Evolutionary conservation across 2,113 vertebrate genomes (phyloP).

Genomic region (Oreocharis arfaki): DNA sequence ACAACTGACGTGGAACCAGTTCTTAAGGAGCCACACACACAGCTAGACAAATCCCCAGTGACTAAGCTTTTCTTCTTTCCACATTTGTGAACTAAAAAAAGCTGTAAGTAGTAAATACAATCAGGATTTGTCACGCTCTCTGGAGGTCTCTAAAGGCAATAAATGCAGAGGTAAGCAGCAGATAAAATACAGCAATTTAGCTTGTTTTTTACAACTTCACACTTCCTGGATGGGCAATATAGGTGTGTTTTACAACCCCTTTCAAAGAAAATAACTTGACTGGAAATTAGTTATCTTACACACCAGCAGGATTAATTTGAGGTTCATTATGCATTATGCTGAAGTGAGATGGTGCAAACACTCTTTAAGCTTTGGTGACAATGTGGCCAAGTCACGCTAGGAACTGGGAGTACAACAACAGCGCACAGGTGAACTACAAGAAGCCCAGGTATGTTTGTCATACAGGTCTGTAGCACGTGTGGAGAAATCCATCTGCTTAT

Average conservation of each 20-base stretch:
- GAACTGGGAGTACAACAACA: neutral
- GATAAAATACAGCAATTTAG: slow-evolving; percentile 33
- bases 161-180: slow-evolving; percentile 8
- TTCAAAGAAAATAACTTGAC: neutral
- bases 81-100: neutral
- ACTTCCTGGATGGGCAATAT: slow-evolving; percentile 38
- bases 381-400: neutral
- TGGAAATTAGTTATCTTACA: neutral
- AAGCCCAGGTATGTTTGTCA: neutral
- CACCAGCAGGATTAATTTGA: neutral
- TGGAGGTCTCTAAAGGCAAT: slow-evolving; percentile 20
- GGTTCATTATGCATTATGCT: neutral
- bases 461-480: neutral
- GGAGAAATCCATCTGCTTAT: neutral
- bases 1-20: neutral
- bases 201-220: slow-evolving; percentile 21
- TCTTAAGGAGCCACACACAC: neutral
- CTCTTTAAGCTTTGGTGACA: neutral
- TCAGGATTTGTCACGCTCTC: slow-evolving; percentile 9
- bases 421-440: neutral
- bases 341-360: slow-evolving; percentile 5
- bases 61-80: neutral
- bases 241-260: slow-evolving; percentile 2
- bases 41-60: neutral
- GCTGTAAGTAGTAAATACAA: neutral